Percentiles rank a stretch among this genome's conserved stretches.
Conservation (phyloP, 1,140 invertebrate species). For the Panagrolaimus sp. region DNA sequence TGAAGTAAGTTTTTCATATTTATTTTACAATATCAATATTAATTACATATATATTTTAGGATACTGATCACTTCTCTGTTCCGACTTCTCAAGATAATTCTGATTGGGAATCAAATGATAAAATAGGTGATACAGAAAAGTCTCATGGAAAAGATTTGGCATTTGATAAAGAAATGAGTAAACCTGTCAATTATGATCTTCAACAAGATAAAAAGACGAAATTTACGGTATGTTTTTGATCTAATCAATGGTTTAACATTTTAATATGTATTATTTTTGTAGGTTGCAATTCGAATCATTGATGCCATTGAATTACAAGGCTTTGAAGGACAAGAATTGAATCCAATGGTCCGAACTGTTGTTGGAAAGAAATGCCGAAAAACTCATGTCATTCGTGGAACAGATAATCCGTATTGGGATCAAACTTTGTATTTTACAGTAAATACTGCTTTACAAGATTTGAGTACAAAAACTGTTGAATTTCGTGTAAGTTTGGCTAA, state of each 20-base stretch:
- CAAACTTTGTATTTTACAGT: slow-evolving; percentile 23
- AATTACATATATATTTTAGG: no score
- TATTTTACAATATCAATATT: no score
- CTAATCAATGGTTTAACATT: neutral
- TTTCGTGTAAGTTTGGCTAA: slow-evolving; percentile 22
- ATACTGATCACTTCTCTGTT: neutral
- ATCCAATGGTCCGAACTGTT: slow-evolving; percentile 22
- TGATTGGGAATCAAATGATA: slow-evolving; percentile 12
- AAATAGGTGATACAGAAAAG: neutral
- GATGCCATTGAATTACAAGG: slow-evolving; percentile 31
- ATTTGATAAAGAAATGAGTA: neutral
- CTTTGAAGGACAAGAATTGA: neutral
- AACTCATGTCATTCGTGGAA: slow-evolving; percentile 6
- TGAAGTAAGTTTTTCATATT: no score
- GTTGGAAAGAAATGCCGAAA: slow-evolving; percentile 17
- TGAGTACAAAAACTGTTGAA: slow-evolving; percentile 6
- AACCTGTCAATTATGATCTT: slow-evolving; percentile 11
- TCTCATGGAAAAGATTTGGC: slow-evolving; percentile 7
- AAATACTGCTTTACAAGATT: slow-evolving; percentile 15
- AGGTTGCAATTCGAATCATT: slow-evolving; percentile 20
- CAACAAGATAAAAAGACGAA: slow-evolving; percentile 15
- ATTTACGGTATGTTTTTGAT: neutral
- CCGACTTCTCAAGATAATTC: neutral
- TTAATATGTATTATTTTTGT: no score
- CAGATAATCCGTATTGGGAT: slow-evolving; percentile 20